Conservation (phyloP, 2,113 vertebrate species). For the Microcebus tavaratra region DNA sequence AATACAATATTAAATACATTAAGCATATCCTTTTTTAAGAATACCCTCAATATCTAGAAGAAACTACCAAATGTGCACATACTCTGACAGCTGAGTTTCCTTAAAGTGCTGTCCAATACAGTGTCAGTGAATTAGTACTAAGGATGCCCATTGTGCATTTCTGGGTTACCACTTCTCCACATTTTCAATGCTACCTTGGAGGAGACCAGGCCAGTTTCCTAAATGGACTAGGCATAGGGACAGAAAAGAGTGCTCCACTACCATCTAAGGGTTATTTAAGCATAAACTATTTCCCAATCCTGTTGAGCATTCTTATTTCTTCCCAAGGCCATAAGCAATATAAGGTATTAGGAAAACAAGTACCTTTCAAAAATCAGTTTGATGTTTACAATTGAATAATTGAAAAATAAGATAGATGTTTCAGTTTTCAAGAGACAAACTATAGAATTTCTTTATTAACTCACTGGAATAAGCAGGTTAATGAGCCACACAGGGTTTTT, state of each 20-base stretch:
- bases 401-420: constrained; percentile 30
- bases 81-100: neutral
- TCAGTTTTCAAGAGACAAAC: neutral
- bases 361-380: neutral
- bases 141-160: too few species aligned
- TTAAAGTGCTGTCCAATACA: neutral
- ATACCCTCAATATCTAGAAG: neutral
- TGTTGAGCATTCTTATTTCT: neutral
- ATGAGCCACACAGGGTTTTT: neutral
- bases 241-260: neutral
- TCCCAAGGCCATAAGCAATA: neutral
- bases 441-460: neutral
- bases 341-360: neutral
- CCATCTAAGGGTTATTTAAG: neutral
- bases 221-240: neutral
- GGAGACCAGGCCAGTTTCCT: neutral
- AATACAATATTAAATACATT: neutral
- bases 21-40: neutral
- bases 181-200: neutral
- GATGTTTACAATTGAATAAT: neutral
- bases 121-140: neutral
- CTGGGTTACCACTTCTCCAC: neutral
- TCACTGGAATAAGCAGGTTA: neutral
- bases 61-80: neutral
- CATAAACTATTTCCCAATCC: neutral